A percentile compares a stretch with the other conserved stretches of the same genome.
Evolutionary conservation across 2,113 vertebrate species (phyloP).

Genomic region (Marmota flaviventris): DNA sequence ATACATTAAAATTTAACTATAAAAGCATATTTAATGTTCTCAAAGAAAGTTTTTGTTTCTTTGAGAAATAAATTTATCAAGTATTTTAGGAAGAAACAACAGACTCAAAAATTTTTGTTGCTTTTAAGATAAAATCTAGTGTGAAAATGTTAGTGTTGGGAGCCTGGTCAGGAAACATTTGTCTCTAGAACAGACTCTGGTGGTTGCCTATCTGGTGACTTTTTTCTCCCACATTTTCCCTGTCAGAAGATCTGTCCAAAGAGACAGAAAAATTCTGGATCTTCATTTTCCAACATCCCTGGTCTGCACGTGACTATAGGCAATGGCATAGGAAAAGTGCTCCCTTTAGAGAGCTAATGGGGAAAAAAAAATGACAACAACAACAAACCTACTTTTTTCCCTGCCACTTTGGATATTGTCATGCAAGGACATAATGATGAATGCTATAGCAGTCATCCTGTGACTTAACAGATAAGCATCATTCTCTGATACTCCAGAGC

Average conservation of each 20-base stretch:
- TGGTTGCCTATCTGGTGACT: background rate
- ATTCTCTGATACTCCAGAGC: background rate
- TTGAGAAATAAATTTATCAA: background rate
- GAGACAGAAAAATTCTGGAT: background rate
- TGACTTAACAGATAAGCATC: background rate
- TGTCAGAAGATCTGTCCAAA: background rate
- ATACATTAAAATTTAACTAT: background rate
- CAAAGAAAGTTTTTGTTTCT: background rate
- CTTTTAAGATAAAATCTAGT: background rate
- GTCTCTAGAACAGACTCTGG: background rate
- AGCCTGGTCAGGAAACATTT: background rate
- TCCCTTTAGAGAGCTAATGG: background rate
- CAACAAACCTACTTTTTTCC: background rate
- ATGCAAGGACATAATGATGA: background rate
- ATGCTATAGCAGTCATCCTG: background rate
- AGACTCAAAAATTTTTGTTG: background rate
- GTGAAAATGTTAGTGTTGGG: background rate
- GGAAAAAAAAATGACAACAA: no score
- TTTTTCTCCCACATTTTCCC: background rate
- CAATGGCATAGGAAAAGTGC: background rate
- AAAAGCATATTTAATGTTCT: background rate
- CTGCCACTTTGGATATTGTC: background rate
- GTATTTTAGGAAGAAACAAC: background rate
- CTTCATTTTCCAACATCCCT: background rate
- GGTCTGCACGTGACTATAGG: background rate